Evolutionary conservation across 2,888 invertebrate species (phyloP).

Genomic region (Cephus pulcher): DNA sequence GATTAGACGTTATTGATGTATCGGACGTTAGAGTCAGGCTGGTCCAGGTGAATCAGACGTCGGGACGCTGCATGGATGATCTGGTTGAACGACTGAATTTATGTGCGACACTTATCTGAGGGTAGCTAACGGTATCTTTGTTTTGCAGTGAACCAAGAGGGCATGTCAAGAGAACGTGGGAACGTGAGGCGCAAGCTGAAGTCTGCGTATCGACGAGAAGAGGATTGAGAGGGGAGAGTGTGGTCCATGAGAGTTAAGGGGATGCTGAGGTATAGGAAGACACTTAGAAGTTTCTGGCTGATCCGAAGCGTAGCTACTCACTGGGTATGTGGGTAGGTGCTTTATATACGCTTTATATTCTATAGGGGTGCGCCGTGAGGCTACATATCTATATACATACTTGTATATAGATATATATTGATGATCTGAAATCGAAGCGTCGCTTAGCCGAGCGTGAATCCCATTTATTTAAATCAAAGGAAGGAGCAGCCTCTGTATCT

Average conservation of each 20-base stretch:
- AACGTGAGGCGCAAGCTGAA: constrained; percentile 62
- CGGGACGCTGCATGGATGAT: no score
- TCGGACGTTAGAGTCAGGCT: constrained; percentile 19
- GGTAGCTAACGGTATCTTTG: constrained; percentile 43
- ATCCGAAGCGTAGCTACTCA: no score
- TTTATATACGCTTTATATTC: constrained; percentile 46
- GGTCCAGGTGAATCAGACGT: no score
- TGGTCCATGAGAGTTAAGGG: no score
- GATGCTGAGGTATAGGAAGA: no score
- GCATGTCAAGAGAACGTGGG: constrained; percentile 26
- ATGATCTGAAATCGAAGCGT: constrained; percentile 61
- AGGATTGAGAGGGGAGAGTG: no score
- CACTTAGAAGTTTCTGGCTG: no score
- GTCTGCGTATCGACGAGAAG: constrained; percentile 32
- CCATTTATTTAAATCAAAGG: constrained; percentile 58
- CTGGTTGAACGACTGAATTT: no score
- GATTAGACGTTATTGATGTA: constrained; percentile 60
- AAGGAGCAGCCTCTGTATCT: not conserved
- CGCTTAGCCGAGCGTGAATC: constrained; percentile 64
- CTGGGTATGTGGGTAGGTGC: not conserved
- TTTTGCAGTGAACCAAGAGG: constrained; percentile 52
- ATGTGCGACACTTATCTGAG: no score
- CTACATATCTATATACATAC: constrained; percentile 49
- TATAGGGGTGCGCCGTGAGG: constrained; percentile 36
- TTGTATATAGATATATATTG: constrained; percentile 11